Conservation (phyloP, 1,140 invertebrate genomes). For the Meteorus sp. region DNA sequence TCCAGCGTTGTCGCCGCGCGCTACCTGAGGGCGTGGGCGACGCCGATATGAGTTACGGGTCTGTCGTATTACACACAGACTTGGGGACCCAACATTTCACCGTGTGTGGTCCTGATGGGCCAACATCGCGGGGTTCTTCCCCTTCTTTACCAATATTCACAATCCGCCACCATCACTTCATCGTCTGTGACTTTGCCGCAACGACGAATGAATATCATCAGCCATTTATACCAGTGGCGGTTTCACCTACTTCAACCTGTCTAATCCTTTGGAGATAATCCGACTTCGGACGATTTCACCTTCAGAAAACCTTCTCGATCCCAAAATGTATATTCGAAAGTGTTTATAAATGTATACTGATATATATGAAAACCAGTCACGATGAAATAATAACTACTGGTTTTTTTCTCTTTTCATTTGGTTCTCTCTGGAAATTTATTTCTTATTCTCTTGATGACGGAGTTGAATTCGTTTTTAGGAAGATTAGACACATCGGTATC, state of each 20-base stretch:
- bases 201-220: conserved; percentile 48
- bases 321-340: neutral
- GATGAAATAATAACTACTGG: too few species aligned
- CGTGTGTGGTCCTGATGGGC: too few species aligned
- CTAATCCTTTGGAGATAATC: conserved; percentile 23
- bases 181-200: too few species aligned
- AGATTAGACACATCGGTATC: too few species aligned
- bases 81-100: conserved; percentile 53
- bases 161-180: too few species aligned
- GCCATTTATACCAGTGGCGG: conserved; percentile 47
- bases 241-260: conserved; percentile 29
- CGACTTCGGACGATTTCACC: conserved; percentile 13
- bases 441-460: too few species aligned
- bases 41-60: conserved; percentile 59
- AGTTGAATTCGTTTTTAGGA: too few species aligned
- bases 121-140: too few species aligned
- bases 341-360: neutral
- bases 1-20: conserved; percentile 56
- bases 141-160: too few species aligned
- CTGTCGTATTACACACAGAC: conserved; percentile 53
- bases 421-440: too few species aligned
- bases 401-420: too few species aligned
- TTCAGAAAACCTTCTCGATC: neutral
- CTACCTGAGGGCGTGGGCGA: conserved; percentile 57
- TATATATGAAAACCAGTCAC: too few species aligned